A percentile compares a stretch with the other conserved stretches of the same genome.
Evolutionary conservation across 2,113 vertebrate genomes (phyloP).

Genomic region (Apus apus): DNA sequence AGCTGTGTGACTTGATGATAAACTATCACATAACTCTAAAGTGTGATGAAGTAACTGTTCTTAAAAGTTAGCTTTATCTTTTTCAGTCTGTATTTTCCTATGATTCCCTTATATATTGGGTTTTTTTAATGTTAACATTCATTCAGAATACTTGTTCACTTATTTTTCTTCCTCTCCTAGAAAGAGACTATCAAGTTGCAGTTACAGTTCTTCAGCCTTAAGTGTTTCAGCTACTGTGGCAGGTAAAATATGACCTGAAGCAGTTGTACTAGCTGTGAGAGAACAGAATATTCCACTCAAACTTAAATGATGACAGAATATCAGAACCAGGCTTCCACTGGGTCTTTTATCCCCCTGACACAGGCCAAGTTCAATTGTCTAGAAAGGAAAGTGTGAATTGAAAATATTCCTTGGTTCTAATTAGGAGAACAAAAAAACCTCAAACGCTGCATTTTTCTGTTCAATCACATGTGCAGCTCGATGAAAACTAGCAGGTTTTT

Average conservation of each 20-base stretch:
- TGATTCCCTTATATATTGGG: background rate
- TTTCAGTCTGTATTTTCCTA: background rate
- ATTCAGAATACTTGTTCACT: background rate
- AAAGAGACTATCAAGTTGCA: background rate
- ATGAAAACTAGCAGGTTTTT: background rate
- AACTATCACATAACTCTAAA: background rate
- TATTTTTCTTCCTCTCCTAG: slow-evolving; percentile 24
- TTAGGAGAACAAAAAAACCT: background rate
- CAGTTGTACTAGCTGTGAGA: background rate
- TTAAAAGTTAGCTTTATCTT: background rate
- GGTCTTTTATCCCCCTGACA: background rate
- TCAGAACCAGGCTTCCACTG: background rate
- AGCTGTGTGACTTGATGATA: background rate
- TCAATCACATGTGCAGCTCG: background rate
- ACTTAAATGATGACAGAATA: background rate
- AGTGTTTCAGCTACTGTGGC: slow-evolving; percentile 48
- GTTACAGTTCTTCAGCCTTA: slow-evolving; percentile 31
- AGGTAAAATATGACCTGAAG: slow-evolving; percentile 66
- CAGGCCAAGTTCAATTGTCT: background rate
- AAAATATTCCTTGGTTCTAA: background rate
- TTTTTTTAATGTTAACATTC: background rate
- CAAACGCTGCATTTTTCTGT: background rate
- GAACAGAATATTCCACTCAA: background rate
- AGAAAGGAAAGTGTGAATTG: background rate
- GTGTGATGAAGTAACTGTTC: background rate